Evolutionary conservation across 53 echinoderm and acorn worm species (phyloP), one percentile per base, ranked within the genome.

Genomic region (Henricia sp.): DNA sequence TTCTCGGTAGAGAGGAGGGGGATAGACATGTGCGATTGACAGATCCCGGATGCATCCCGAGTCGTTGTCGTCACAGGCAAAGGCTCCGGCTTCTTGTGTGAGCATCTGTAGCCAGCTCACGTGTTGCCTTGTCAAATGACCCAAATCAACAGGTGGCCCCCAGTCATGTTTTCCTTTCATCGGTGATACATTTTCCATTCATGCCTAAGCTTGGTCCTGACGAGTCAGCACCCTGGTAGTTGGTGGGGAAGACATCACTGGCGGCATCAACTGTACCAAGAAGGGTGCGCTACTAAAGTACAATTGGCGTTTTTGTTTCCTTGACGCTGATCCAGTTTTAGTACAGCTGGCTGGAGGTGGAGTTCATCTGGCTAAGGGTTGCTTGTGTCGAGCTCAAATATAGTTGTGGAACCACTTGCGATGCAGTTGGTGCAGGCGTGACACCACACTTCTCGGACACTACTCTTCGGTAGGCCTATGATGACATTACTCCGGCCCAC

Each of bases 1-100:
- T 37, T 92, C 86, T 25, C 65, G 38, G 58, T 88, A 92, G 0
- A 92, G 68, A 0, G 89, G 82, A 25, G 42, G 82, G 23, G 87
- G 91, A 1, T 87, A 32, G 91, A 86, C 42, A 70, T 37, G 53
- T 86, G 82, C 1, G 85, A 71, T 52, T 19, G 50, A n/a, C 3
- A 56, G 29, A 21, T 71, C 72, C 13, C 3, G 14, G 33, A 71
- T 50, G 32, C 72, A 71, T 14, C 72, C 72, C 2, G 32, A 4
- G 77, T 77, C 77, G 3, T 37, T 34, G 2, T 77, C 59, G 58
- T 75, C 76, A 13, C 35, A 11, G 39, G 71, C 71, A 46, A 71
- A 71, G 10, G 71, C 71, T 20, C 50, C 40, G 14, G 50, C 46
- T 46, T 71, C 71, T 11, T 46, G 19, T 39, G 8, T 46, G 11